These are phyloP conservation scores for Oryzias curvinotus DNA, from an alignment of 2,113 vertebrate species.

Conservation along the genomic window DNA sequence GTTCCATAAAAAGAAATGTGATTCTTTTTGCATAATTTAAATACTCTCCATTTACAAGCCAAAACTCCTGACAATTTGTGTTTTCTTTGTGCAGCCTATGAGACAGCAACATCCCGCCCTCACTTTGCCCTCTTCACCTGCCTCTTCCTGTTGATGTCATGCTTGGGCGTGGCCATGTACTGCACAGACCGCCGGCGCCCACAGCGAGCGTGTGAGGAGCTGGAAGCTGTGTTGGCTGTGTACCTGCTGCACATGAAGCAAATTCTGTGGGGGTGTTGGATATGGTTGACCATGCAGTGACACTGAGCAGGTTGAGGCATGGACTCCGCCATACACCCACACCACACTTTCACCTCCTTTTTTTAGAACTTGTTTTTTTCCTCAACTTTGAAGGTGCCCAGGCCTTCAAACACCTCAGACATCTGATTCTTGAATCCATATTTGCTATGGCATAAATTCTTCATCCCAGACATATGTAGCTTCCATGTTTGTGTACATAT, in stretches of 20 bases:
- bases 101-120: conserved; percentile 70
- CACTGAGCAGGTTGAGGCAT: conserved; percentile 37
- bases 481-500: conserved; percentile 56
- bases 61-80: conserved; percentile 17
- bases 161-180: conserved; percentile 81
- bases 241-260: conserved; percentile 82
- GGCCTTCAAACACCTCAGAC: conserved; percentile 55
- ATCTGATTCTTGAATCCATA: conserved; percentile 30
- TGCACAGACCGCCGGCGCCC: conserved; percentile 75
- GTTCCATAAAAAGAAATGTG: not conserved
- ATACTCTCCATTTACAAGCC: conserved; percentile 39
- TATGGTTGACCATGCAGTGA: conserved; percentile 84
- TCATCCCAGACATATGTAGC: conserved; percentile 72
- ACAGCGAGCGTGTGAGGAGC: conserved; percentile 80
- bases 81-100: conserved; percentile 66
- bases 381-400: conserved; percentile 36
- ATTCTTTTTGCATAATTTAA: conserved; percentile 2
- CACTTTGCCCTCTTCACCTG: conserved; percentile 78
- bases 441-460: conserved; percentile 37
- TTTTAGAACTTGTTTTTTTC: conserved; percentile 10
- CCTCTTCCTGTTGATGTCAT: conserved; percentile 82
- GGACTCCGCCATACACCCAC: conserved; percentile 12
- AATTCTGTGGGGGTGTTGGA: conserved; percentile 83
- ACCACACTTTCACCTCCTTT: too few relatives aligned
- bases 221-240: conserved; percentile 80